Evolutionary conservation across 2,113 vertebrate species (phyloP).

Genomic region (Circaetus cinerascens): DNA sequence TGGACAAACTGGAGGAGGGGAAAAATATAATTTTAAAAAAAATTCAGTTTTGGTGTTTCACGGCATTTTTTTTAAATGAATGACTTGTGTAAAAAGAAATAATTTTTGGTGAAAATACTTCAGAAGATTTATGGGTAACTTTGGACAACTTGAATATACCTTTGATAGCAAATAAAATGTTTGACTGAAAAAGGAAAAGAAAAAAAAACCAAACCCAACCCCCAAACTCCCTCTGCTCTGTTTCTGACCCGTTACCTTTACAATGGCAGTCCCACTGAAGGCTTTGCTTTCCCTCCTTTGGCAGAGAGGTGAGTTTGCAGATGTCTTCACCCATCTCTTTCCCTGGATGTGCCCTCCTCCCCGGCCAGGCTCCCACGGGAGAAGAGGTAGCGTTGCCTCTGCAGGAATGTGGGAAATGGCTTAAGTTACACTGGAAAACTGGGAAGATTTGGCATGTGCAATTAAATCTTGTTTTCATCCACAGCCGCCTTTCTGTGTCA

Average conservation of each 20-base stretch:
- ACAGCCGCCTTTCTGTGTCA: conserved; percentile 26
- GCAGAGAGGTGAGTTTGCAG: background rate
- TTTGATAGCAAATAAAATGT: background rate
- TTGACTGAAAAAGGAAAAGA: background rate
- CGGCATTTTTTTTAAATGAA: background rate
- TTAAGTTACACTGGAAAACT: background rate
- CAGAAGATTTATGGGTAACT: background rate
- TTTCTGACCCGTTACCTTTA: background rate
- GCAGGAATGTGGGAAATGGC: conserved; percentile 12
- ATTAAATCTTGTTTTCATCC: conserved; percentile 64
- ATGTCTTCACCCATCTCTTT: background rate
- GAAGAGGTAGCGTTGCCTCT: background rate
- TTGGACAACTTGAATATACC: background rate
- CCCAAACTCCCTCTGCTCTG: background rate
- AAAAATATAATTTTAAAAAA: background rate
- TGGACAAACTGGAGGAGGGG: background rate
- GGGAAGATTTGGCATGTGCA: conserved; percentile 30
- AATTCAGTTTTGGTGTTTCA: background rate
- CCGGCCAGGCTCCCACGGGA: background rate
- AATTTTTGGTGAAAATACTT: background rate
- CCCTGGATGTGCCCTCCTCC: background rate
- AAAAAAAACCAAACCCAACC: background rate
- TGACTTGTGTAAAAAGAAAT: background rate
- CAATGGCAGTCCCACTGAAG: background rate
- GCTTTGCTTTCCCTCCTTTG: background rate